Evolutionary conservation across 2,113 vertebrate species (phyloP), one percentile per base, ranked within the genome.

Genomic region (Cairina moschata): DNA sequence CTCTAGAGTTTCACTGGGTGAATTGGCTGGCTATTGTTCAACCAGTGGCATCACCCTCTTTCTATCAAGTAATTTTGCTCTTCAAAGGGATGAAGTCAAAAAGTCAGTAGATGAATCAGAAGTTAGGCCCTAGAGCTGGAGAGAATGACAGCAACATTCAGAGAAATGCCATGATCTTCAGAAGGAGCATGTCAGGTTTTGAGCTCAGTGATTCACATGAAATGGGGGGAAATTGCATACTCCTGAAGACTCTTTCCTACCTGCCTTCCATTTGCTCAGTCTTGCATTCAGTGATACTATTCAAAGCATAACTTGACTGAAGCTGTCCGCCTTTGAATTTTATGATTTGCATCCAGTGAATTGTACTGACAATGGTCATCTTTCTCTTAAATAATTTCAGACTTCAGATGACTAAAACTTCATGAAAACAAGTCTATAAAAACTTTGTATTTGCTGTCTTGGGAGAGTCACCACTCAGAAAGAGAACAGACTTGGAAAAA

Each of bases 371-470:
- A 11, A 34, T 50, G 17, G 42, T 54, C 66, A n/a, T 65, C 34
- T 60, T 87, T 87, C 62, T 82, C 48, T 38, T 68, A 48, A 92
- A 73, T 52, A 76, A 65, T 76, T 91, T 89, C 60, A 81, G 72
- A 46, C 5, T 83, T 73, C 38, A 81, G 31, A 48, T 84, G 38
- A 85, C 52, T 90, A 80, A 91, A 73, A 79, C n/a, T 65, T 91
- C 40, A 46, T 79, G 66, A 94, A 96, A 96, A 87, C 81, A 87
- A 80, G 50, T 69, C 83, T 69, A 8, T 85, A 92, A 91, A 96
- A 91, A 3, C 54, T 32, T 18, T 66, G 9, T 66, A 38, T 92
- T 94, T 84, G 58, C 73, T 92, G 66, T 91, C 91, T 83, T 96
- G 81, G 66, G 66, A 85, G 71, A 92, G 54, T 85, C 46, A 0